Evolutionary conservation across 2,797 vertebrate species (phyloP), one percentile per base, ranked within the genome.

Genomic region (Gephyroberyx darwinii): DNA sequence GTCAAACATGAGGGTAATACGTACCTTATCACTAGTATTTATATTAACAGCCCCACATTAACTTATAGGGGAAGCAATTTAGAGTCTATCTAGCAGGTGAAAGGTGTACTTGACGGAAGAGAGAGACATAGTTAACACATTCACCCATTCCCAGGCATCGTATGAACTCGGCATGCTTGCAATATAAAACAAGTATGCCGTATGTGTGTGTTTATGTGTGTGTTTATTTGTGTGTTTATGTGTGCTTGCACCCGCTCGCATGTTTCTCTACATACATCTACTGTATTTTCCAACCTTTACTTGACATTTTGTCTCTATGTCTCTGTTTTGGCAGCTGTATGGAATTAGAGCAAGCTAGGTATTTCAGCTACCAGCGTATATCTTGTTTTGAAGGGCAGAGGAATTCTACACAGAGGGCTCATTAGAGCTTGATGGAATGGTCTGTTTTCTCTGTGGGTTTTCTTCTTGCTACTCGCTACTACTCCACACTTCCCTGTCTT

Each of bases 311-410:
- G 30, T 65, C 13, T 65, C 0, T 16, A 12, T 56, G 10, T 8
- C 14, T 55, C 47, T 53, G 30, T 54, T 66, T 33, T 57, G 39
- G 47, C 53, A 67, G 68, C 56, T 73, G 43, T 39, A 30, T 56
- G 31, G 20, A 58, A 20, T 13, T 12, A 51, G 14, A 62, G 30
- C 48, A 69, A 67, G 39, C 53, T 65, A 3, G 20, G 78, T 70
- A 56, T 81, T 84, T 83, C 61, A 73, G 43, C 72, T 55, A 75
- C 30, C 54, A 48, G 61, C n/a, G 63, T 64, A 80, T 71, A 62
- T 85, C 72, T 85, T 86, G 77, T 79, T 86, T 85, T 83, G 80
- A 88, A 80, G 72, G 76, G 52, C 31, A 33, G 61, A 78, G 63
- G 79, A 73, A 86, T 60, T 55, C 67, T 74, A 65, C 77, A 81